Evolutionary conservation across 2,888 invertebrate species (phyloP), one percentile per base, ranked within the genome.

Genomic region (Pherbina coryleti): DNA sequence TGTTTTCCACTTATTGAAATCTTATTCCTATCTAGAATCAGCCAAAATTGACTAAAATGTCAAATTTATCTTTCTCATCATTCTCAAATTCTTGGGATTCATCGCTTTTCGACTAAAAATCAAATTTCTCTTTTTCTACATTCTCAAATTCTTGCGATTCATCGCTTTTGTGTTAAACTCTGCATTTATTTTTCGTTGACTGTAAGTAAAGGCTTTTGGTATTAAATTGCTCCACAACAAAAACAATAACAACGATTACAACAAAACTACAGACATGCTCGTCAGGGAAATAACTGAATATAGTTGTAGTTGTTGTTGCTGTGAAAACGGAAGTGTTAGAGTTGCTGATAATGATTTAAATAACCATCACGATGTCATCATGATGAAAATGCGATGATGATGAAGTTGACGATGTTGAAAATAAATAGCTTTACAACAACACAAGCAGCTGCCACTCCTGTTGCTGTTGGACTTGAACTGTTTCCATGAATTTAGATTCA

Each of bases 331-430:
- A 51, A 67, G 67, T 67, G 67, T 67, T 37, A 19, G 25, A 51
- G 69, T 51, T 53, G 28, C 7, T 28, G 69, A 51, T 70, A 67
- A 67, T 67, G 67, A 44, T 67, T 67, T 28, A 67, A 67, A 67
- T 67, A 67, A 37, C 67, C 57, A 60, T 25, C 25, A 60, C 25
- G 28, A 37, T 44, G 14, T 14, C 11, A 14, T 44, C 44, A 44
- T 44, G 44, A 44, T 44, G 44, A 44, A 44, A 44, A 44, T 7
- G 11, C 11, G 14, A 60, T 60, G 57, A 60, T 57, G 57, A 57
- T 60, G 57, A 60, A 9, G 57, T 22, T 60, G 57, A 60, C 28
- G 57, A 60, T 28, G 28, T 25, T 60, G 57, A 19, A 55, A 55
- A 60, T 25, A 22, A 60, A 25, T 19, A 60, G 14, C 44, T 44